Evolutionary conservation across 2,888 invertebrate species (phyloP), one percentile per base, ranked within the genome.

Genomic region (Limenitis camilla): DNA sequence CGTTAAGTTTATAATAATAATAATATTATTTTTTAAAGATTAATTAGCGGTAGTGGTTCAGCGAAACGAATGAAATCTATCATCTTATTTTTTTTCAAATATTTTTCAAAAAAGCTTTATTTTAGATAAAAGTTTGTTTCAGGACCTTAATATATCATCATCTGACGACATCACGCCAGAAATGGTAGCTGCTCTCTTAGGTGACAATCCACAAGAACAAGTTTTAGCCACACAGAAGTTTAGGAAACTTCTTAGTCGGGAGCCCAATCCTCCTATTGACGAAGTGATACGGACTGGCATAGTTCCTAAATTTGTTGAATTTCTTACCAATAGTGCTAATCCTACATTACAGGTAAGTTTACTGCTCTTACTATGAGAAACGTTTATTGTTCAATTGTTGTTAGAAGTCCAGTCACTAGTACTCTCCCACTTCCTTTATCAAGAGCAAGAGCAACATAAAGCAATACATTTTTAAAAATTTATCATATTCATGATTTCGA

Each of bases 231-330:
- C 96, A 55, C 97, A 97, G 76, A 96, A 94, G 74, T 97, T 98
- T 83, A 90, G 98, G 54, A 98, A 97, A 85, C 89, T 98, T 46
- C 85, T 98, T 49, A 97, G 97, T 62, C 91, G 94, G 76, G 98
- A 98, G 82, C 97, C 98, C 4, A 96, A 97, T 89, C 98, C 98
- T 49, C 98, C 98, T 3, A 98, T 98, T 65, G 96, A 98, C 81
- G 97, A 97, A 89, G 98, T 98, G 40, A 97, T 98, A 72, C 90
- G 93, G 64, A 95, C 96, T 54, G 98, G 97, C 66, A 96, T 98
- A 72, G 95, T 98, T 61, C 97, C 97, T 35, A 92, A 93, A 81
- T 97, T 98, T 89, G 97, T 98, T 31, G 93, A 94, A 76, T 97
- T 98, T 81, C 89, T 98, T 59, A 91, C 92, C 71, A 93, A 93